A percentile compares a stretch with the other conserved stretches of the same genome.
Conservation (phyloP, 1,140 invertebrate genomes). For the Drosophila chauvacae region DNA sequence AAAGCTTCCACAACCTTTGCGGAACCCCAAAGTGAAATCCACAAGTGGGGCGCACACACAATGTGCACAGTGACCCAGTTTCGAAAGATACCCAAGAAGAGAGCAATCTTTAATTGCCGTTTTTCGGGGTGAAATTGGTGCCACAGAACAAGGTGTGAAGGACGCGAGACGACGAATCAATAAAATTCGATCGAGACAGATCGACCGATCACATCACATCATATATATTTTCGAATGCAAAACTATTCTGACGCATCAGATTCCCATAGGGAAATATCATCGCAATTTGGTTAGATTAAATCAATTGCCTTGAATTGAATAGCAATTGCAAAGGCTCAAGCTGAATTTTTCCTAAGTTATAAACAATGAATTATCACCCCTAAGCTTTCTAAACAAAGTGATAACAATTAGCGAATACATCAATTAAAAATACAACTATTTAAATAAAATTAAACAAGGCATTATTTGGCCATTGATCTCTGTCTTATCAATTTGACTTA, state of each 20-base stretch:
- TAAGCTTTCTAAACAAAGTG: neutral
- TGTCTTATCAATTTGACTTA: neutral
- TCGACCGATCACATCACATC: neutral
- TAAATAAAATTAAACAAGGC: neutral
- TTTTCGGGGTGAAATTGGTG: conserved; percentile 11
- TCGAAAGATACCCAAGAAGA: neutral
- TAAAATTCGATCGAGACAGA: conserved; percentile 7
- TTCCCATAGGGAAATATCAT: neutral
- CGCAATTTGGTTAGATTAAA: conserved; percentile 10
- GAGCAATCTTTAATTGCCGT: conserved; percentile 20
- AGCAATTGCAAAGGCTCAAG: neutral
- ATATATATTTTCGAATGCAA: conserved; percentile 3
- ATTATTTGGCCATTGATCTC: too few relatives aligned
- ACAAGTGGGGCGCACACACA: conserved; percentile 5
- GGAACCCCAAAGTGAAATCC: conserved; percentile 6
- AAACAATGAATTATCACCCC: neutral
- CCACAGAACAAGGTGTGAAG: conserved; percentile 34
- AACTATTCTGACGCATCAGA: conserved; percentile 1
- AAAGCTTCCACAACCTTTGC: conserved; percentile 26
- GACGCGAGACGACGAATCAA: conserved; percentile 38
- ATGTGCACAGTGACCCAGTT: conserved; percentile 46
- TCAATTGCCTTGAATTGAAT: conserved; percentile 14
- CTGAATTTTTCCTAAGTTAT: neutral
- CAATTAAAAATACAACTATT: neutral
- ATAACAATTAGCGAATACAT: neutral